Conservation (phyloP, 2,797 vertebrate genomes). For the Squalus acanthias region DNA sequence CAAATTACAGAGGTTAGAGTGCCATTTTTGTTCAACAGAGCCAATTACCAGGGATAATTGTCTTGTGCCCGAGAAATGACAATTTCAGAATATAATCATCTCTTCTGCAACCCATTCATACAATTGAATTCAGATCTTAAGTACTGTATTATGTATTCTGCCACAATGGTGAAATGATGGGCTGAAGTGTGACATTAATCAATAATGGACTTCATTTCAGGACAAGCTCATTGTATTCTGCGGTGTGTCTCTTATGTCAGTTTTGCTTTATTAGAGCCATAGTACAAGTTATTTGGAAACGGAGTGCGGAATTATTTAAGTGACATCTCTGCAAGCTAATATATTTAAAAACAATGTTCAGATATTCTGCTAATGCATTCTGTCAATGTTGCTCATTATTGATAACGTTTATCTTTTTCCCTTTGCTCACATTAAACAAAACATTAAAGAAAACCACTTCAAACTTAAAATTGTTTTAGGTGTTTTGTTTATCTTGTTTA, state of each 20-base stretch:
- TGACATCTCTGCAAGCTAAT: neutral
- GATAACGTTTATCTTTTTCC: neutral
- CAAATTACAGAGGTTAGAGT: neutral
- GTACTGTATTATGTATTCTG: neutral
- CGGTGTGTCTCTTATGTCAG: neutral
- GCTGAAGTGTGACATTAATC: neutral
- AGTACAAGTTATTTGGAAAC: neutral
- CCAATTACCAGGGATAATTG: neutral
- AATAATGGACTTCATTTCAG: neutral
- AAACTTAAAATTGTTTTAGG: neutral
- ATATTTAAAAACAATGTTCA: neutral
- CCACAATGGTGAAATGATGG: neutral
- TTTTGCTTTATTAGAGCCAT: constrained; percentile 20
- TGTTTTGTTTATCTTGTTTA: constrained; percentile 3
- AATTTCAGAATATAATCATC: neutral
- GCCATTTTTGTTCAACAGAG: neutral
- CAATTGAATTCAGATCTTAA: neutral
- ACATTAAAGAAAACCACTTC: neutral
- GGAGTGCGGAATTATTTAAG: neutral
- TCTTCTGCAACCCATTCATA: neutral
- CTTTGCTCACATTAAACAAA: neutral
- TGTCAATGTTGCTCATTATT: neutral
- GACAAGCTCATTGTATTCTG: neutral
- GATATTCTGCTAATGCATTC: neutral
- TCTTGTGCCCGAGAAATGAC: neutral